These are phyloP conservation scores for Ancistrus triradiatus DNA, from an alignment of 2,113 vertebrate genomes.

Conservation along the genomic window DNA sequence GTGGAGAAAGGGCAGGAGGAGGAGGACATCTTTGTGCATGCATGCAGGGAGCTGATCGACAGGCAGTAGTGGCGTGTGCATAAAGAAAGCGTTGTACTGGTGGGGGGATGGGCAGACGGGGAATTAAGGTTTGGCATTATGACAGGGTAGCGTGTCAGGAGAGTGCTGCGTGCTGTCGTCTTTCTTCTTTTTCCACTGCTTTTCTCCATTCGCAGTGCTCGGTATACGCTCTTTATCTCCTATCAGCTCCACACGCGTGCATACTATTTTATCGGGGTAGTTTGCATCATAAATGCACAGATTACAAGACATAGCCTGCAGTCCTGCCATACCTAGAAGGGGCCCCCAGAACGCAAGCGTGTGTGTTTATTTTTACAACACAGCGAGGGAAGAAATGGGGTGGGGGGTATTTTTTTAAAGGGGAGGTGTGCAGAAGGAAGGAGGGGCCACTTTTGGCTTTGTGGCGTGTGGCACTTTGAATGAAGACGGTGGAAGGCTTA, in stretches of 20 bases:
- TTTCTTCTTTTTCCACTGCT: constrained; percentile 30
- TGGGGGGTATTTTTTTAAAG: constrained; percentile 50
- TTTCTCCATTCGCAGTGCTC: not conserved
- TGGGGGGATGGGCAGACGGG: constrained; percentile 57
- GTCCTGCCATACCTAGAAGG: constrained; percentile 59
- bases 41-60: constrained; percentile 59
- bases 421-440: constrained; percentile 56
- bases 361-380: constrained; percentile 74
- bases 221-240: constrained; percentile 28
- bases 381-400: constrained; percentile 40
- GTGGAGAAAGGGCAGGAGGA: constrained; percentile 33
- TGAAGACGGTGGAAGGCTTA: constrained; percentile 23
- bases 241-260: constrained; percentile 11
- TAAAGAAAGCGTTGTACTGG: constrained; percentile 59
- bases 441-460: constrained; percentile 53
- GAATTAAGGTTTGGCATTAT: constrained; percentile 70
- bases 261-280: not conserved
- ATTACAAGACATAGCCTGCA: constrained; percentile 32
- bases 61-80: constrained; percentile 54
- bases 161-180: constrained; percentile 54
- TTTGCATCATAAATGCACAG: constrained; percentile 19
- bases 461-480: constrained; percentile 62
- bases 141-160: constrained; percentile 55
- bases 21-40: constrained; percentile 59
- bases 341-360: constrained; percentile 67